Evolutionary conservation across 2,113 vertebrate genomes (phyloP).

Genomic region (Thymallus thymallus): DNA sequence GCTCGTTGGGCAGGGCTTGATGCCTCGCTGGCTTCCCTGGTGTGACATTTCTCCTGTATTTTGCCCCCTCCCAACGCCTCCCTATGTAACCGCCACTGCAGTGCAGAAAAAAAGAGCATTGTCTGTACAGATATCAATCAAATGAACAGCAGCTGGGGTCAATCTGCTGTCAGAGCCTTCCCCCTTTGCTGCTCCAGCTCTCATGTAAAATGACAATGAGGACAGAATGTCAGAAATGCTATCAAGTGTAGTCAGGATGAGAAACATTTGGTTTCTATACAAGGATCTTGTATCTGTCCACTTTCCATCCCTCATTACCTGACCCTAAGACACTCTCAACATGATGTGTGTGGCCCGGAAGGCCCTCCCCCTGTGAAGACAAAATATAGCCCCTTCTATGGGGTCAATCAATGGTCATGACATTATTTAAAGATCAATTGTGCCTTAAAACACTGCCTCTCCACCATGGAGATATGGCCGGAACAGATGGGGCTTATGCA

Average conservation of each 20-base stretch:
- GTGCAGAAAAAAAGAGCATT: conserved; percentile 66
- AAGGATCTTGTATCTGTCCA: conserved; percentile 42
- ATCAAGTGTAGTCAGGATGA: conserved; percentile 43
- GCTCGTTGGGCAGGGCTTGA: conserved; percentile 69
- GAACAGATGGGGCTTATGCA: conserved; percentile 68
- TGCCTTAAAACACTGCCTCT: conserved; percentile 69
- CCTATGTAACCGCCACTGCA: conserved; percentile 60
- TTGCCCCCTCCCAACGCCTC: conserved; percentile 64
- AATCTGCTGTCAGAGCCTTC: conserved; percentile 71
- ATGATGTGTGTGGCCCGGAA: conserved; percentile 23
- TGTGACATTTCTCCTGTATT: conserved; percentile 74
- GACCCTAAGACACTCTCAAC: conserved; percentile 26
- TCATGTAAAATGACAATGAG: conserved; percentile 73
- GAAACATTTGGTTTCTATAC: conserved; percentile 46
- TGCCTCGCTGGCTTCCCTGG: conserved; percentile 71
- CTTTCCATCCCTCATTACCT: conserved; percentile 32
- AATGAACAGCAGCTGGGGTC: conserved; percentile 74
- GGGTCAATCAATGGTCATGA: conserved; percentile 70
- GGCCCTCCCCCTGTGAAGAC: conserved; percentile 15
- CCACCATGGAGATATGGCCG: conserved; percentile 50
- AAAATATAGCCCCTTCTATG: conserved; percentile 50
- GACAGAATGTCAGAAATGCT: conserved; percentile 68
- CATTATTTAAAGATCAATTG: conserved; percentile 78
- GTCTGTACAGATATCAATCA: conserved; percentile 79
- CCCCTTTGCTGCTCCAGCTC: conserved; percentile 56